These are phyloP conservation scores for Leucoma salicis DNA, from an alignment of 2,888 invertebrate genomes.

Conservation along the genomic window DNA sequence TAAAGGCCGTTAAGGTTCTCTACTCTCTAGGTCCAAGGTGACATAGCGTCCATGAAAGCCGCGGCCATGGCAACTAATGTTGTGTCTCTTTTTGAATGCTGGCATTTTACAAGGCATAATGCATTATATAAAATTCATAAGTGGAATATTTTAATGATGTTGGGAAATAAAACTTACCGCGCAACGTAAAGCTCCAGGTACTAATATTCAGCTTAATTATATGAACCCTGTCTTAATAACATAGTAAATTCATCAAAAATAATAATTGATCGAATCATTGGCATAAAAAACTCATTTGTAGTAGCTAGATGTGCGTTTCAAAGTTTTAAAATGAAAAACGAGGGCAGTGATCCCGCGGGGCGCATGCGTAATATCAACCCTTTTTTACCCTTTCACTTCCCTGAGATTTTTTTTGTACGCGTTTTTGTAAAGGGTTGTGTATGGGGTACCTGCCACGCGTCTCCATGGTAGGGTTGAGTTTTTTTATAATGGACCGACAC, in stretches of 20 bases:
- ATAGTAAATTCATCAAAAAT: slow-evolving; percentile 11
- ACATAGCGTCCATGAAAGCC: too few relatives aligned
- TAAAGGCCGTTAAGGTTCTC: too few relatives aligned
- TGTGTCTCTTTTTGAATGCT: too few relatives aligned
- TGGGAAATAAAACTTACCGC: too few relatives aligned
- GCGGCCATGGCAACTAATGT: too few relatives aligned
- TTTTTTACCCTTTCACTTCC: slow-evolving; percentile 79
- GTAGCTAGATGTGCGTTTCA: slow-evolving; percentile 41
- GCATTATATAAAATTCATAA: too few relatives aligned
- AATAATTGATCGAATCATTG: slow-evolving; percentile 15
- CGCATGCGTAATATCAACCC: slow-evolving; percentile 81
- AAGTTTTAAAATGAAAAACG: slow-evolving; percentile 69
- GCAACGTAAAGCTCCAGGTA: slow-evolving; percentile 2
- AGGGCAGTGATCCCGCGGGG: slow-evolving; percentile 71
- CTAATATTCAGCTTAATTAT: slow-evolving; percentile 26
- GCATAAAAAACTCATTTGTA: slow-evolving; percentile 32
- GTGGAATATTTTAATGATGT: too few relatives aligned
- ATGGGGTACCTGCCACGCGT: slow-evolving; percentile 78
- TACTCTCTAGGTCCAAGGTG: too few relatives aligned
- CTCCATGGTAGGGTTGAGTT: slow-evolving; percentile 73
- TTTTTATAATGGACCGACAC: slow-evolving; percentile 66
- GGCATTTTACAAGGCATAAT: too few relatives aligned
- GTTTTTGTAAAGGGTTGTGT: slow-evolving; percentile 79
- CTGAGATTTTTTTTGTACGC: slow-evolving; percentile 73
- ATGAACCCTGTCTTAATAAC: slow-evolving; percentile 21